These are phyloP conservation scores for Heliconius congener DNA, from an alignment of 1,140 invertebrate genomes.

Conservation along the genomic window DNA sequence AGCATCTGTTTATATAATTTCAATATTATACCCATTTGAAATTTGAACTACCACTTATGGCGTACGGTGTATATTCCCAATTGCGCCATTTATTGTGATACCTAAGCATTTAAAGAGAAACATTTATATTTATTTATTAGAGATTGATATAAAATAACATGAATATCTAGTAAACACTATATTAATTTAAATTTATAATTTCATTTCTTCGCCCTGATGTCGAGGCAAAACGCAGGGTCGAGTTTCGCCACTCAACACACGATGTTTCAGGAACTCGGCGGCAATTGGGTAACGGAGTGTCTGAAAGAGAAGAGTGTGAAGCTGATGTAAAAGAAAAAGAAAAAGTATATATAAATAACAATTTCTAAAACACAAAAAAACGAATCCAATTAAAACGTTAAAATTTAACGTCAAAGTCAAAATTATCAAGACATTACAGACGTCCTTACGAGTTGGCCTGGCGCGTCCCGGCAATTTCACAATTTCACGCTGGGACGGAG, in stretches of 20 bases:
- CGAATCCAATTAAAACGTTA: conserved; percentile 4
- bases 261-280: too few relatives aligned
- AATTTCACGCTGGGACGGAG: conserved; percentile 76
- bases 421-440: conserved; percentile 43
- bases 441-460: conserved; percentile 36
- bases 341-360: too few relatives aligned
- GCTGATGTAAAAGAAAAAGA: not conserved
- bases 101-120: not conserved
- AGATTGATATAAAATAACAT: not conserved
- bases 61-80: not conserved
- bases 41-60: conserved; percentile 2
- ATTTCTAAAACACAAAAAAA: not conserved
- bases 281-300: too few relatives aligned
- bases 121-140: not conserved
- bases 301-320: too few relatives aligned
- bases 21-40: not conserved
- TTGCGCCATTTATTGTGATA: not conserved
- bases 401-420: conserved; percentile 24
- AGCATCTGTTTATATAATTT: not conserved
- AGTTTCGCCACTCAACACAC: too few relatives aligned
- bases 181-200: not conserved
- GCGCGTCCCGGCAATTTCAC: conserved; percentile 69
- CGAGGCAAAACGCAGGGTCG: too few relatives aligned
- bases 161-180: not conserved
- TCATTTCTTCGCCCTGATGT: too few relatives aligned